Base-by-base conservation (phyloP, 2,797 vertebrate genomes). In the Rhadinocentrus ornatus region DNA sequence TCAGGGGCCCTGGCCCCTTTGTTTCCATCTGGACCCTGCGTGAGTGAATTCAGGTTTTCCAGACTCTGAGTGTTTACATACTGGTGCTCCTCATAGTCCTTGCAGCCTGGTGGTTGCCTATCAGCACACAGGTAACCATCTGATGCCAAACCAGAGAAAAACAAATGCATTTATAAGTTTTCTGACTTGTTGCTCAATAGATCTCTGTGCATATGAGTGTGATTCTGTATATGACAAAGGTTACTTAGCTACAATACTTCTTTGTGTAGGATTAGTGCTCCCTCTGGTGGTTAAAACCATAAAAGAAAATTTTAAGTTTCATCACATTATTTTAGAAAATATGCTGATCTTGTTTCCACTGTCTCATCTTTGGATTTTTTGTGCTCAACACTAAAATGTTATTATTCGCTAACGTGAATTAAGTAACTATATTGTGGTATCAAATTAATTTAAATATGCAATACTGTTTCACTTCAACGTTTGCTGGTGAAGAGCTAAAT, bases 61-160 rank as follows among this genome's bases (percentile, higher is more conserved):
- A 98, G 84, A 71, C 85, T 96, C 90, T 96, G 96, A 0, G 96
- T 99, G 91, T 99, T 99, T 6, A 99, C 98, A 0, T 99, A 99
- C 83, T 98, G 94, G 81, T 99, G 98, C 78, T 97, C 96, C 85
- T 98, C 98, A 0, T 97, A 97, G 86, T 98, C 96, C 48, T 87
- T 94, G 4, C 91, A 91, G 9, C 93, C 92, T 26, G 91, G 62
- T 4, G 88, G 67, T 24, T 95, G 95, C n/a, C 96, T 26, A 0
- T 97, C 97, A 0, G 97, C 95, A 90, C 96, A 95, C 83, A 97
- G 92, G 54, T 97, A 98, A 65, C 97, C 96, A 0, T 99, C 97
- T 29, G 93, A 93, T 0, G 93, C 88, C 59, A 94, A 77, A 68
- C 90, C 95, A 96, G 74, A 65, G 16, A 39, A 37, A 58, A 16